These are phyloP conservation scores for Asobara japonica DNA, from an alignment of 1,140 invertebrate genomes.

Conservation along the genomic window DNA sequence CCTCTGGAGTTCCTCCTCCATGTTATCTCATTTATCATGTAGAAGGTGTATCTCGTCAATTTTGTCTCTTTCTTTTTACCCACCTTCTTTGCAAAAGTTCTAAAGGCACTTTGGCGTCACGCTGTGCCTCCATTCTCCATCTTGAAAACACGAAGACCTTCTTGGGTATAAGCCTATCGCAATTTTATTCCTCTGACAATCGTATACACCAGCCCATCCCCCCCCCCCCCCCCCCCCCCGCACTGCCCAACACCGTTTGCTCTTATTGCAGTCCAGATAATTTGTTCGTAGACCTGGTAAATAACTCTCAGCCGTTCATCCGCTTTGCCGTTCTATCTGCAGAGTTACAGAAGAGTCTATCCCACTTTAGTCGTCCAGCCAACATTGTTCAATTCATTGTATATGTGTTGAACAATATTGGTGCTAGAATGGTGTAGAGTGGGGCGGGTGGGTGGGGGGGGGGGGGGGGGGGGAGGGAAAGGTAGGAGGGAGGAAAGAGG, in stretches of 20 bases:
- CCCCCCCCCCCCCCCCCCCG: too few relatives aligned
- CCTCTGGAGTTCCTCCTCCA: background rate
- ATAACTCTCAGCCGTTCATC: slow-evolving; percentile 32
- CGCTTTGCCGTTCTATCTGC: slow-evolving; percentile 5
- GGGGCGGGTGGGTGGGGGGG: background rate
- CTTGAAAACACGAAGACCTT: background rate
- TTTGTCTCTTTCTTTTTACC: background rate
- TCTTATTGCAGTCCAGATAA: slow-evolving; percentile 33
- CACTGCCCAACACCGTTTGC: background rate
- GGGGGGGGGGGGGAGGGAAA: too few relatives aligned
- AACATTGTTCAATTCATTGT: slow-evolving; percentile 15
- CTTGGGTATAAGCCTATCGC: background rate
- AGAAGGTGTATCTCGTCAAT: background rate
- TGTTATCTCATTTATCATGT: background rate
- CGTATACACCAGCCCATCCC: background rate
- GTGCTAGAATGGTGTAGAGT: too few relatives aligned
- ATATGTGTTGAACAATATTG: background rate
- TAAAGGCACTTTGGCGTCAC: background rate
- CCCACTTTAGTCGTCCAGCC: background rate
- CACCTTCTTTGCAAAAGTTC: too few relatives aligned
- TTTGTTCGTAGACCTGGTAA: slow-evolving; percentile 29
- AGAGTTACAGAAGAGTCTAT: slow-evolving; percentile 19
- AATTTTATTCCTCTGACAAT: slow-evolving; percentile 5
- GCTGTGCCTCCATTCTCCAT: background rate
- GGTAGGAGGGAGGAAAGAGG: too few relatives aligned